Percentiles rank a stretch among this genome's conserved stretches.
Conservation (phyloP, 2,888 invertebrate species). For the Argyra leucocephala region DNA sequence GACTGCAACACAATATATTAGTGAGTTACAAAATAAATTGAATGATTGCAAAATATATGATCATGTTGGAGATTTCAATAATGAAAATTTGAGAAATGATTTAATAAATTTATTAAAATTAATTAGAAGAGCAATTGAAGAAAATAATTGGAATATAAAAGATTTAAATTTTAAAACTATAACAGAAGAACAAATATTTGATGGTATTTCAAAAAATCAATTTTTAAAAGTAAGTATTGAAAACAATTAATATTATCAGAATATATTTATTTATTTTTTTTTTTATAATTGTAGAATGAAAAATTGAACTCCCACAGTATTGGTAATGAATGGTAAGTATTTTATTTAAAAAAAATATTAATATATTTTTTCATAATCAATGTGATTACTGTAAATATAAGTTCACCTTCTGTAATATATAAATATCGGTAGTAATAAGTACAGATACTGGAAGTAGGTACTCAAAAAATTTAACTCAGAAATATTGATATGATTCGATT, state of each 20-base stretch:
- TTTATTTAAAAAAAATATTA: background rate
- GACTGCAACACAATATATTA: slow-evolving; percentile 51
- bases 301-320: slow-evolving; percentile 17
- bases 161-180: slow-evolving; percentile 44
- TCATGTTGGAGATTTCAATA: slow-evolving; percentile 27
- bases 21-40: slow-evolving; percentile 39
- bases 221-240: background rate
- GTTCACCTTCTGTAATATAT: too few species aligned
- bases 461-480: too few species aligned
- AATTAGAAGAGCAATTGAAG: slow-evolving; percentile 42
- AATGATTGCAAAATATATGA: slow-evolving; percentile 17
- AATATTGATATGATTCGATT: too few species aligned
- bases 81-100: slow-evolving; percentile 33
- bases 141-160: slow-evolving; percentile 39
- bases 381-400: too few species aligned
- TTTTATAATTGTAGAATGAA: slow-evolving; percentile 14
- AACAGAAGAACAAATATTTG: slow-evolving; percentile 38
- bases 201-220: slow-evolving; percentile 14
- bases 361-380: background rate
- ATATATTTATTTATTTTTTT: too few species aligned
- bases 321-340: slow-evolving; percentile 17
- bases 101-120: slow-evolving; percentile 44
- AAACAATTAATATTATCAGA: slow-evolving; percentile 4
- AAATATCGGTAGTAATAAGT: too few species aligned
- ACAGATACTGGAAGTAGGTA: too few species aligned